Evolutionary conservation across 2,797 vertebrate genomes (phyloP), one percentile per base, ranked within the genome.

Genomic region (Rhinogobio ventralis): DNA sequence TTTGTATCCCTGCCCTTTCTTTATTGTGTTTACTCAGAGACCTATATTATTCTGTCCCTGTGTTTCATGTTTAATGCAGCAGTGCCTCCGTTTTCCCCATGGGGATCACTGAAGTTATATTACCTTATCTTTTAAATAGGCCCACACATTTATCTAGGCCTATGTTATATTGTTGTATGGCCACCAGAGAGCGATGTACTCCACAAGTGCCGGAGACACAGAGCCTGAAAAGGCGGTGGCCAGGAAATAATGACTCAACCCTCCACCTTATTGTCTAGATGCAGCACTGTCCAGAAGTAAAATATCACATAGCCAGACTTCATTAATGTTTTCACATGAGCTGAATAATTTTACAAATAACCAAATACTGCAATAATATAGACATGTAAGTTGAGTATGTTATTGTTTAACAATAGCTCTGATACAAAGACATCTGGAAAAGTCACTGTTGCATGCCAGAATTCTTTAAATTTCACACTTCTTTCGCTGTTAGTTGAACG

Each of bases 101-200:
- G 23, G n/a, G 10, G 46, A 72, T 33, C 19, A 17, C 5, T 25
- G 25, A 83, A 42, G 64, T 39, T 68, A 55, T 67, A 53, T 30
- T 53, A n/a, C 15, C 66, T 39, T 53, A 55, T 53, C 15, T 57
- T 30, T 78, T 60, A 28, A 39, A 42, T 20, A 25, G 1, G 17
- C 20, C 20, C 28, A 79, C 67, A 51, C 51, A 51, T 23, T 60
- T 72, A 46, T 42, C 11, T 20, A 28, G 51, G 9, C 10, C 23
- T 10, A 23, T 81, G 14, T 13, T 33, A 60, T 88, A 53, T 15
- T 5, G 7, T 20, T 10, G 9, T 23, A 2, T 1, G 19, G 75
- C 91, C 95, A 93, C 90, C 88, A 94, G 95, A 87, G 91, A 94
- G 93, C 13, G 91, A 85, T 92, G 86, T 94, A 90, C 80, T 92